These are phyloP conservation scores for Rhodeus uyekii DNA, from an alignment of 2,797 vertebrate species.

Conservation along the genomic window DNA sequence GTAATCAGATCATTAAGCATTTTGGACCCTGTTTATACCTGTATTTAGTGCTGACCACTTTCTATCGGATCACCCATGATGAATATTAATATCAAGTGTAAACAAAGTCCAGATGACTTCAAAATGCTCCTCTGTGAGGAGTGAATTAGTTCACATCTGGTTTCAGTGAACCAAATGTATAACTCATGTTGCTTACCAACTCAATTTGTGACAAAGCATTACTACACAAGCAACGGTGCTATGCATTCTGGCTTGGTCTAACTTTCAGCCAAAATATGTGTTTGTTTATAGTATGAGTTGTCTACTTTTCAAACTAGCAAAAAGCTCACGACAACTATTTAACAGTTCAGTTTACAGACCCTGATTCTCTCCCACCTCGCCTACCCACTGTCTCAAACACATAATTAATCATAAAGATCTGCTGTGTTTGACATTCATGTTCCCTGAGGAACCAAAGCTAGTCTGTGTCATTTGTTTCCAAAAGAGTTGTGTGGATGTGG, in stretches of 20 bases:
- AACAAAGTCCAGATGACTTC: conserved; percentile 23
- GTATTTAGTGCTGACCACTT: neutral
- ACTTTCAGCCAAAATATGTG: conserved; percentile 31
- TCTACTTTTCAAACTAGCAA: conserved; percentile 29
- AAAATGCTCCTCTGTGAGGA: conserved; percentile 57
- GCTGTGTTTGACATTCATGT: conserved; percentile 53
- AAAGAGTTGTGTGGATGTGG: conserved; percentile 52
- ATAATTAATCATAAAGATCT: conserved; percentile 47
- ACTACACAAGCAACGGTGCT: conserved; percentile 60
- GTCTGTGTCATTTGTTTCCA: conserved; percentile 57
- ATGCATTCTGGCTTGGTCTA: conserved; percentile 39
- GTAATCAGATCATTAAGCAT: neutral
- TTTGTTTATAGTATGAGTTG: conserved; percentile 42
- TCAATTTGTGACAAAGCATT: conserved; percentile 62
- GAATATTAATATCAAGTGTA: conserved; percentile 22
- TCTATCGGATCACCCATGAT: neutral
- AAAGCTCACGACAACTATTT: conserved; percentile 7
- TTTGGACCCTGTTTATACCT: neutral
- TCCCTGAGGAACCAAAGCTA: conserved; percentile 50
- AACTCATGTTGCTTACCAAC: conserved; percentile 66
- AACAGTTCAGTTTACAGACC: conserved; percentile 17
- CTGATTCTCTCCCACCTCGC: conserved; percentile 18
- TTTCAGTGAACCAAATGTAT: conserved; percentile 71
- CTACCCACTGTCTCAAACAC: conserved; percentile 43
- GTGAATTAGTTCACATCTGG: conserved; percentile 74